These are phyloP conservation scores for rat (Rattus norvegicus) DNA, from an alignment of 2,113 vertebrate genomes.

Conservation along the genomic window DNA sequence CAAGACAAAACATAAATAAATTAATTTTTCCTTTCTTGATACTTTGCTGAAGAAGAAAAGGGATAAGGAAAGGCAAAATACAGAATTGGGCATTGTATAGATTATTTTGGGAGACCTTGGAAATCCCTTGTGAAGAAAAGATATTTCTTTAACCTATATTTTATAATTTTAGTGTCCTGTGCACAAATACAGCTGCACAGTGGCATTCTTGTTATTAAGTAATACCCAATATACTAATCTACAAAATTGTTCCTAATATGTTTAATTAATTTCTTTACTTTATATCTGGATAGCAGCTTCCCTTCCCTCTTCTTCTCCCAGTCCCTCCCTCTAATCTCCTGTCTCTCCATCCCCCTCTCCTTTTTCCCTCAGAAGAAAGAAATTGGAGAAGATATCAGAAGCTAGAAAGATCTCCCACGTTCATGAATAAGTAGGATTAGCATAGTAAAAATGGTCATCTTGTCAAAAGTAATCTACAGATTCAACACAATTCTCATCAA, in stretches of 20 bases:
- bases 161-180: slow-evolving; percentile 58
- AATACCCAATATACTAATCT: slow-evolving; percentile 57
- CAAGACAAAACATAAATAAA: slow-evolving; percentile 60
- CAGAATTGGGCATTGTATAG: slow-evolving; percentile 30
- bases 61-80: slow-evolving; percentile 60
- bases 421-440: too few species aligned
- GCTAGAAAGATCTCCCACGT: too few species aligned
- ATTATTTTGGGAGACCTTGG: slow-evolving; percentile 62
- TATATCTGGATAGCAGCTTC: too few species aligned
- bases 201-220: slow-evolving; percentile 56
- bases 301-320: too few species aligned
- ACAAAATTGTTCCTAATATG: neutral
- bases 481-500: too few species aligned
- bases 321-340: too few species aligned
- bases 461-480: too few species aligned
- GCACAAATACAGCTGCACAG: slow-evolving; percentile 39
- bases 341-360: too few species aligned
- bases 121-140: slow-evolving; percentile 56
- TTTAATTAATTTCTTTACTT: too few species aligned
- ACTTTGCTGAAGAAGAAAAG: slow-evolving; percentile 65
- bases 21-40: slow-evolving; percentile 45
- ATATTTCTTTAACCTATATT: slow-evolving; percentile 61
- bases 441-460: too few species aligned
- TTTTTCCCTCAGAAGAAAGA: too few species aligned
- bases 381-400: too few species aligned